Base-by-base conservation (phyloP, 2,113 vertebrate species). In the Cygnus buccinator region DNA sequence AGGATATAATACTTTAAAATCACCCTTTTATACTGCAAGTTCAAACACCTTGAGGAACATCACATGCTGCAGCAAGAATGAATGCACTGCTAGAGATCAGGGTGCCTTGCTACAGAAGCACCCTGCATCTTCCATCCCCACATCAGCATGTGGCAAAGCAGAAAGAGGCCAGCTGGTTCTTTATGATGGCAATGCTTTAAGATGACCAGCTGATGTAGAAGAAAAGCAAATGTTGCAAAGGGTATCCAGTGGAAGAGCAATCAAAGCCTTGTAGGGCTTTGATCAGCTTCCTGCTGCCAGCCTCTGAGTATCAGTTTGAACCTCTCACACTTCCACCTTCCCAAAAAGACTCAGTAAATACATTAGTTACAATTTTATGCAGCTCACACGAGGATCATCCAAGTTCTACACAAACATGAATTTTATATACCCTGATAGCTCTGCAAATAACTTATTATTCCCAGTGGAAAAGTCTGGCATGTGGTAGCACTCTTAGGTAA, bases 241-340 rank as follows among this genome's bases (percentile, higher is more conserved):
- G 12, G 10, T 10, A 67, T 80, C 55, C 39, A 66, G 7, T 10
- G 22, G 73, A 90, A 59, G 37, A 43, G 13, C 2, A 1, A 94
- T 77, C 39, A 93, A 94, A 95, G 39, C 29, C 86, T 88, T 68
- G 15, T 33, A 61, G 43, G 25, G 22, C 65, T 97, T 94, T 94
- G 73, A 87, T 78, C 22, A 0, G 19, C 29, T 71, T 90, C 55
- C 68, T 74, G 44, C 67, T 70, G 72, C 31, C 1, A 3, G 20
- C 50, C 26, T 87, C 31, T 58, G 39, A 57, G 26, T 50, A 66
- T 39, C 33, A 18, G 3, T n/a, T 70, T 26, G 41, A 93, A 74
- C 15, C 6, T 90, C 77, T 84, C 68, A 50, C 72, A 37, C 6
- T 75, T 90, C 16, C 71, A 48, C n/a, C 28, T 67, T 86, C 75